phyloP scores from a whole-genome alignment of 2,797 vertebrate species.

The Enteromius mattozi region DNA sequence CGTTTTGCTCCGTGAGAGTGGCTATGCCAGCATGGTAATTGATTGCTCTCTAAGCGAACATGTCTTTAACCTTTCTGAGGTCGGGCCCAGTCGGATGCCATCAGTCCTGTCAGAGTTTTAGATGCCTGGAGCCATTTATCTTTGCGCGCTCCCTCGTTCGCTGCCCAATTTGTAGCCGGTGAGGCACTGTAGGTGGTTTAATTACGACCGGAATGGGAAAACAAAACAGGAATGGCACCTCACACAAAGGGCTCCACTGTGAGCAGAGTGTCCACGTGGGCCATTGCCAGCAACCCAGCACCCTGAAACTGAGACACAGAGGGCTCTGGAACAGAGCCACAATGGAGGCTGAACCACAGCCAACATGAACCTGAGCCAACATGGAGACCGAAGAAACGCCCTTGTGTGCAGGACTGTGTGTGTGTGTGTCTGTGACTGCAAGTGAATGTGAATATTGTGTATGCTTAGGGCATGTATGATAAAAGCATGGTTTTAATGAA shows the following conservation, averaged over 20 bases:
- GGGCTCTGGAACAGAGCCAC: slow-evolving; percentile 74
- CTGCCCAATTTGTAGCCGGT: slow-evolving; percentile 79
- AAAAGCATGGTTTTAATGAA: neutral
- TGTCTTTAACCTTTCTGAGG: slow-evolving; percentile 85
- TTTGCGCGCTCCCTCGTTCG: slow-evolving; percentile 74
- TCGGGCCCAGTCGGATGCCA: slow-evolving; percentile 81
- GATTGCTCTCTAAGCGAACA: slow-evolving; percentile 84
- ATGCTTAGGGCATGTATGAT: neutral
- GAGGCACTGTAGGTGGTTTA: slow-evolving; percentile 82
- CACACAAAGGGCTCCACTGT: slow-evolving; percentile 76
- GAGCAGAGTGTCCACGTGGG: slow-evolving; percentile 66
- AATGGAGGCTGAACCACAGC: slow-evolving; percentile 67
- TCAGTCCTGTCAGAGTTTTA: slow-evolving; percentile 79
- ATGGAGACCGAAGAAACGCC: slow-evolving; percentile 67
- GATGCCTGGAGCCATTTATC: slow-evolving; percentile 80
- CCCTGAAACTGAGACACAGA: slow-evolving; percentile 71
- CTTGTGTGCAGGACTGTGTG: slow-evolving; percentile 24
- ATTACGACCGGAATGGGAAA: slow-evolving; percentile 81
- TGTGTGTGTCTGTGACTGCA: slow-evolving; percentile 50
- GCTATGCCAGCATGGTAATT: slow-evolving; percentile 78
- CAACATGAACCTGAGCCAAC: slow-evolving; percentile 75
- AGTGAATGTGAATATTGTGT: slow-evolving; percentile 53
- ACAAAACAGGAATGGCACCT: slow-evolving; percentile 82
- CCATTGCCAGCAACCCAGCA: slow-evolving; percentile 79
- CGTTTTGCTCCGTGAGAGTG: slow-evolving; percentile 74